Evolutionary conservation across 37 sponge, comb jelly and placozoan species (phyloP).

Genomic region (Spongilla lacustris): DNA sequence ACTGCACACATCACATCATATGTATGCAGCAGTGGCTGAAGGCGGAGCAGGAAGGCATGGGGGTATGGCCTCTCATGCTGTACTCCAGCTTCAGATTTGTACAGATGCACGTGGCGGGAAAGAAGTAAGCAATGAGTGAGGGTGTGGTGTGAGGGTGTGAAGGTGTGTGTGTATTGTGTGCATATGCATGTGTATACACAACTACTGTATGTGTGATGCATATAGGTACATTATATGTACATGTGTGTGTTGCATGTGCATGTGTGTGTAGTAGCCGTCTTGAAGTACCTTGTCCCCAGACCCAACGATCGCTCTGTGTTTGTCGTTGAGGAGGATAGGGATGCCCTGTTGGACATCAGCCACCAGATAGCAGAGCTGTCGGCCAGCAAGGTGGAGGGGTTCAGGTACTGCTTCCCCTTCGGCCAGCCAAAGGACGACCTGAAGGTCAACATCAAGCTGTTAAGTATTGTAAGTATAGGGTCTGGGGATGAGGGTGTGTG

Average conservation of each 20-base stretch:
- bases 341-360: slow-evolving; percentile 25
- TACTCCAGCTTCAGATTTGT: slow-evolving; percentile 59
- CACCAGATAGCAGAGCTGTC: slow-evolving; percentile 45
- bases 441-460: slow-evolving; percentile 56
- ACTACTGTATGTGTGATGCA: not conserved
- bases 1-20: slow-evolving; percentile 46
- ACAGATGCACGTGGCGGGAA: slow-evolving; percentile 66
- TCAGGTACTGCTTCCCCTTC: slow-evolving; percentile 61
- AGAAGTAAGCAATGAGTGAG: slow-evolving; percentile 37
- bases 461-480: slow-evolving; percentile 42
- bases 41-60: slow-evolving; percentile 22
- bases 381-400: slow-evolving; percentile 43
- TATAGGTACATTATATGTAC: not conserved
- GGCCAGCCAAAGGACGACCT: slow-evolving; percentile 59
- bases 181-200: not conserved
- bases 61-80: slow-evolving; percentile 67
- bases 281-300: slow-evolving; percentile 12
- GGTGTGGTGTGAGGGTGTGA: not conserved
- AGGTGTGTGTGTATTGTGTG: not conserved
- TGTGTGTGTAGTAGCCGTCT: not conserved
- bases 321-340: slow-evolving; percentile 41
- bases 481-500: not conserved
- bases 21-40: slow-evolving; percentile 54
- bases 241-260: not conserved
- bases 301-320: slow-evolving; percentile 45